Evolutionary conservation across 2,888 invertebrate species (phyloP).

Genomic region (Rhaphigaster nebulosa): DNA sequence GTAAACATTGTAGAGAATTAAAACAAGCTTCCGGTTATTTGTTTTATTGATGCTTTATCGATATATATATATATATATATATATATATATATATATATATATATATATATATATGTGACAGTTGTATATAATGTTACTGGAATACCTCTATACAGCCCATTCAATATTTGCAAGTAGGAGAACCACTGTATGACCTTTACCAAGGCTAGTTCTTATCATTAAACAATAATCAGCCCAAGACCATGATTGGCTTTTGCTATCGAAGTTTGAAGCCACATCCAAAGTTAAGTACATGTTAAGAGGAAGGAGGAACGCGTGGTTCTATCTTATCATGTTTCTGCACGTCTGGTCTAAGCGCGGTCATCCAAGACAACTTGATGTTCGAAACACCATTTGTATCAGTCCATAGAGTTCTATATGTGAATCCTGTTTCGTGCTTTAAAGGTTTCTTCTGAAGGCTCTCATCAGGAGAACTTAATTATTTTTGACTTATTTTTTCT

Average conservation of each 20-base stretch:
- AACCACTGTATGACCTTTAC: neutral
- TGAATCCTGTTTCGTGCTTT: neutral
- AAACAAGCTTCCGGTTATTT: no score
- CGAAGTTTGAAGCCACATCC: neutral
- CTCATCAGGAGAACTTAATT: no score
- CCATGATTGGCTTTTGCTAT: neutral
- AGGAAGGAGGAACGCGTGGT: neutral
- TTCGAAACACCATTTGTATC: neutral
- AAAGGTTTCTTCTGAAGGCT: neutral
- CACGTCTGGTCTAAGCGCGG: neutral
- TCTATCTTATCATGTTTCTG: constrained; percentile 28
- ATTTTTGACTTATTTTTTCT: no score
- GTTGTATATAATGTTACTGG: no score
- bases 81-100: no score
- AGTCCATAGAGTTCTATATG: neutral
- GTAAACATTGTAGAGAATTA: no score
- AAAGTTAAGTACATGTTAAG: neutral
- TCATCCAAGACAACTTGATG: neutral
- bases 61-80: no score
- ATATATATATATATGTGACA: no score
- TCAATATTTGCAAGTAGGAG: no score
- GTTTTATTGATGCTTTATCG: no score
- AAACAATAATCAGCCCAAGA: neutral
- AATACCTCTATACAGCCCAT: neutral
- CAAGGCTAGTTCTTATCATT: neutral